Evolutionary conservation across 2,113 vertebrate genomes (phyloP).

Genomic region (Meriones unguiculatus): DNA sequence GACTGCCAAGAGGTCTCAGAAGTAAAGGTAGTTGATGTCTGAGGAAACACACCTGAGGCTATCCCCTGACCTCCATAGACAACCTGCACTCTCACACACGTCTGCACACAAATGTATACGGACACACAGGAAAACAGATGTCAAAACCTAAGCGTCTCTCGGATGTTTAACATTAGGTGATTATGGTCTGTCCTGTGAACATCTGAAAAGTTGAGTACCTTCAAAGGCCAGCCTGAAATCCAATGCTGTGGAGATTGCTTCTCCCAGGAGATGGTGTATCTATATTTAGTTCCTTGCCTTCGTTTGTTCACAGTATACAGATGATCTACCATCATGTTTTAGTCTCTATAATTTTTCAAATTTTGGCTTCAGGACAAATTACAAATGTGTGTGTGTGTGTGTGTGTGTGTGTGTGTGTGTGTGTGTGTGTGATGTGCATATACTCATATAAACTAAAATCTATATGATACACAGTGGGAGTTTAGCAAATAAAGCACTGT

Average conservation of each 20-base stretch:
- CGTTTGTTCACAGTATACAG: background rate
- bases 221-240: background rate
- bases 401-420: background rate
- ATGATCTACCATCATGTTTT: background rate
- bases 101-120: background rate
- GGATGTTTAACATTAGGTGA: background rate
- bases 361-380: slow-evolving; percentile 13
- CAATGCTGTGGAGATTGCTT: background rate
- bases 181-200: background rate
- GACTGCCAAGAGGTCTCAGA: background rate
- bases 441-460: background rate
- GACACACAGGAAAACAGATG: background rate
- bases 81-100: no score
- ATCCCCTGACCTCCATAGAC: background rate
- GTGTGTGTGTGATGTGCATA: background rate
- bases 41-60: background rate
- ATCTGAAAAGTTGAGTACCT: background rate
- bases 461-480: background rate
- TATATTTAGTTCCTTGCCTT: background rate
- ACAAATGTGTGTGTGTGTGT: background rate
- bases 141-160: background rate
- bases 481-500: background rate
- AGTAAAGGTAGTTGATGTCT: background rate
- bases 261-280: background rate
- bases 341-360: slow-evolving; percentile 33